Base-by-base conservation (phyloP, 2,797 vertebrate genomes). In the Sebastes miniatus region DNA sequence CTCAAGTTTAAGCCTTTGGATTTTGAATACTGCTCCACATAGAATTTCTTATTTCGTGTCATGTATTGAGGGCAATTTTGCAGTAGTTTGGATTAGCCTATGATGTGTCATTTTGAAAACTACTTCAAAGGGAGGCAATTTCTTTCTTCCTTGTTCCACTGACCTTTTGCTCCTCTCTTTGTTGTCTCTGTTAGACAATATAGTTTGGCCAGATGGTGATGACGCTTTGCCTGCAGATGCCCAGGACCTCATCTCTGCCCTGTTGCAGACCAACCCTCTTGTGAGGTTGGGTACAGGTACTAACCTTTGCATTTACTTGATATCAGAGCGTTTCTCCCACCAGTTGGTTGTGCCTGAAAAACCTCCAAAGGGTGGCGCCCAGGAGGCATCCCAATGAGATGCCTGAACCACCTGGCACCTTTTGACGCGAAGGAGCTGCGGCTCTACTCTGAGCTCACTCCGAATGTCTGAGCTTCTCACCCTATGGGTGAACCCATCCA, bases 181-280 rank as follows among this genome's bases (percentile, higher is more conserved):
- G 5, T 69, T 22, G 12, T 82, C 20, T 87, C 68, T 83, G 22
- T 32, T 89, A 99, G 98, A 99, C 25, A 96, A 98, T 65, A 98
- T 99, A 29, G 95, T 97, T 80, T 99, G 98, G 98, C 98, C 98
- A 0, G 96, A 96, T 8, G 98, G 97, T 4, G 98, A 99, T 0
- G 98, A 99, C 8, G 97, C 96, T 1, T 91, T 99, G 79, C 98
- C 98, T 29, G 85, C 95, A 0, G 98, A 99, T 0, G 96, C 97
- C 4, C 97, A 98, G 91, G 92, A 92, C 73, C 96, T 99, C 68
- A 98, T 99, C 88, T 98, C 97, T 59, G 94, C 96, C 81, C 95
- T 99, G 20, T 89, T 99, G 86, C 98, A 99, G 92, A 97, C 97
- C 4, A 98, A 97, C 89, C 98, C 97, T 0, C 94, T 99, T 50